phyloP scores from a whole-genome alignment of 2,797 vertebrate species.

The Ceryle rudis region DNA sequence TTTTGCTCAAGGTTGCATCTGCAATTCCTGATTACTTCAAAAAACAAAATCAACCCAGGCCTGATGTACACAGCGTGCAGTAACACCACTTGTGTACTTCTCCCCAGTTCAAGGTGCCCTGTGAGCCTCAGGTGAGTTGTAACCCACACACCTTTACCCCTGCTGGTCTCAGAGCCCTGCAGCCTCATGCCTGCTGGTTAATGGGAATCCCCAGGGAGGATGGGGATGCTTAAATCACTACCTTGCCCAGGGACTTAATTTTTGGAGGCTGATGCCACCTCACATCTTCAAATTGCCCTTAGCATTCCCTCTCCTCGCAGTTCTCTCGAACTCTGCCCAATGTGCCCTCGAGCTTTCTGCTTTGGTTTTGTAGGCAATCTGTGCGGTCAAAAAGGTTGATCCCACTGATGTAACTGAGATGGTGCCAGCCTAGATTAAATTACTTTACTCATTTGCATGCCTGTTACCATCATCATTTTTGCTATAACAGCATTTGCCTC shows the following conservation, averaged over 20 bases:
- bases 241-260: background rate
- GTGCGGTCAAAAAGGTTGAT: background rate
- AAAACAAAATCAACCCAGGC: background rate
- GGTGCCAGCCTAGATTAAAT: background rate
- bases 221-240: background rate
- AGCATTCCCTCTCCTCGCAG: background rate
- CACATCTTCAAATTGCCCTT: background rate
- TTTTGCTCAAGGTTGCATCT: background rate
- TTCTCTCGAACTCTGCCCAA: fast-evolving
- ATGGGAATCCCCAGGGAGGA: background rate
- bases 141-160: background rate
- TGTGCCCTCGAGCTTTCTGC: background rate
- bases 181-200: background rate
- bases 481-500: background rate
- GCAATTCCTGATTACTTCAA: background rate
- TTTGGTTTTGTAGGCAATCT: background rate
- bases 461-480: background rate
- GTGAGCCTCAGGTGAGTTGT: background rate
- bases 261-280: background rate
- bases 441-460: background rate
- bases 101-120: background rate
- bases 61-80: background rate
- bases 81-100: background rate
- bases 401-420: background rate
- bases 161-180: background rate